Evolutionary conservation across 64 coral and sea anemone genomes (phyloP), one percentile per base, ranked within the genome.

Genomic region (Pocillopora damicornis): DNA sequence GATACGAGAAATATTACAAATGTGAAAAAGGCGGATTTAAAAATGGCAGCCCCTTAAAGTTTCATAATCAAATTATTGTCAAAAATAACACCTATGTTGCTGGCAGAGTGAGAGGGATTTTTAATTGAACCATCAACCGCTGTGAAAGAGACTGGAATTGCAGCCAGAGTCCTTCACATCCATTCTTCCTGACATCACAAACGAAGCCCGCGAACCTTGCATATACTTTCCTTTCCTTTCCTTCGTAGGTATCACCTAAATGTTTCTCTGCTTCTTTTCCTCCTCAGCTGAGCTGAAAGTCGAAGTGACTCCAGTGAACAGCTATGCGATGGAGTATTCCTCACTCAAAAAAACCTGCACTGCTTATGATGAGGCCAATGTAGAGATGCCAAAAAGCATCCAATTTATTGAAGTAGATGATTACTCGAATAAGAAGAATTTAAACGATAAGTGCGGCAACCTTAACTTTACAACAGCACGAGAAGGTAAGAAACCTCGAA

Each of bases 371-470:
- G 17, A 18, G 4, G 1, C 22, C 5, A 65, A 37, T n/a, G 37
- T 0, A 5, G 16, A 13, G 9, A 30, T 45, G 4, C 81, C 81
- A 17, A 20, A 16, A 1, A n/a, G 1, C 15, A 85, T 85, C 23
- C 1, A 15, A 20, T 72, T 85, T 58, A 3, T 15, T 11, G 71
- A 37, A n/a, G 4, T 57, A 51, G 7, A 2, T 58, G 5, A 71
- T 20, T 0, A 11, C 9, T 0, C 0, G 1, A 15, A 0, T 0
- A 6, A 58, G 11, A 58, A 20, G 0, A 16, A 57, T 4, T 2
- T 85, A 16, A 85, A 18, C 4, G 38, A 22, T 58, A 7, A 2
- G 42, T 2, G 26, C 72, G 22, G 51, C 2, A 85, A 73, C 20
- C n/a, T 85, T 6, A 58, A 73, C 65, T 85, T 85, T 14, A 72